phyloP scores from a whole-genome alignment of 2,113 vertebrate genomes.

The Herpailurus yagouaroundi region DNA sequence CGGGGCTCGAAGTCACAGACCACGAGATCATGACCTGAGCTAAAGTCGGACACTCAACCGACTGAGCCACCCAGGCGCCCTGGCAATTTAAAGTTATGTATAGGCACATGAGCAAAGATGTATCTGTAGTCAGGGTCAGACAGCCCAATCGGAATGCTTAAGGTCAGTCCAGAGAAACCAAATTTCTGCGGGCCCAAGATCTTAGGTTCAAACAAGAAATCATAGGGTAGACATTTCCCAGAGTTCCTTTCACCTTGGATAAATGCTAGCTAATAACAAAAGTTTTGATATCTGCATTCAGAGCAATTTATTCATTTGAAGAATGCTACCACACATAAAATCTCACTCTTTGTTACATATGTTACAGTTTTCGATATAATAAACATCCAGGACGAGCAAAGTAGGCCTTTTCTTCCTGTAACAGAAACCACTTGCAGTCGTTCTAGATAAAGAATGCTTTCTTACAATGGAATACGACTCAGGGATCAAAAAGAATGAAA shows the following conservation, averaged over 20 bases:
- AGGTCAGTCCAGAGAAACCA: neutral
- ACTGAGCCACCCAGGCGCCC: too few relatives aligned
- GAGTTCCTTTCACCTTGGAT: neutral
- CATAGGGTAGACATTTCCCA: neutral
- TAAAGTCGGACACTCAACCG: too few relatives aligned
- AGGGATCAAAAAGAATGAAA: too few relatives aligned
- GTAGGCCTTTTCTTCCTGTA: neutral
- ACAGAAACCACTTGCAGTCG: neutral
- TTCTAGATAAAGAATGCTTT: neutral
- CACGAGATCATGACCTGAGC: too few relatives aligned
- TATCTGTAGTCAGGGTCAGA: neutral
- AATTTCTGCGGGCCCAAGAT: neutral
- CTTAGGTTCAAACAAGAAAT: conserved; percentile 25
- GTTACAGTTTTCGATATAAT: neutral
- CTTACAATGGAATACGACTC: neutral
- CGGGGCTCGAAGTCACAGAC: too few relatives aligned
- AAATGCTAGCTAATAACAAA: conserved; percentile 2
- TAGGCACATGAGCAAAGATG: neutral
- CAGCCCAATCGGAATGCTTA: neutral
- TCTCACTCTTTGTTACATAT: neutral
- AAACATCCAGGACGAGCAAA: neutral
- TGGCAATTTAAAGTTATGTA: neutral
- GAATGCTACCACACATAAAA: neutral
- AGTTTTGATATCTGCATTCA: neutral
- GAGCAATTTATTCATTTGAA: neutral